These are phyloP conservation scores for Leptatherina wallacei DNA, from an alignment of 2,797 vertebrate genomes.

Conservation along the genomic window DNA sequence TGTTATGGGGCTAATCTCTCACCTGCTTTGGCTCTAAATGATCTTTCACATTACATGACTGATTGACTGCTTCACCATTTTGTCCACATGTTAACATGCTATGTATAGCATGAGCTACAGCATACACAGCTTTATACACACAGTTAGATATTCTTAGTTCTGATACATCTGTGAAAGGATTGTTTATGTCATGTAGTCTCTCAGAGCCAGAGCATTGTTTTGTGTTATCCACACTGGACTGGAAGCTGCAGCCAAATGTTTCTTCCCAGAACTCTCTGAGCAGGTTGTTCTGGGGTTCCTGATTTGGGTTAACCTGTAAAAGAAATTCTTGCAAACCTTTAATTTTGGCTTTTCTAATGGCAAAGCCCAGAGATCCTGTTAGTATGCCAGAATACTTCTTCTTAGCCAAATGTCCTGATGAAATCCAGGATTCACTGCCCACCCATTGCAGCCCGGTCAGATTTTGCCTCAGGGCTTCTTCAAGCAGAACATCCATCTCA, in stretches of 20 bases:
- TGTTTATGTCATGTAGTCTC: slow-evolving; percentile 67
- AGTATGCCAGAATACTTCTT: slow-evolving; percentile 70
- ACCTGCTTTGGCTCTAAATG: slow-evolving; percentile 68
- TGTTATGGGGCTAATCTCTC: background rate
- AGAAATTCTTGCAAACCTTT: slow-evolving; percentile 78
- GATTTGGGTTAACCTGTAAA: slow-evolving; percentile 71
- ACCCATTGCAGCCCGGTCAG: slow-evolving; percentile 83
- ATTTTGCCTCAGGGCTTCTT: slow-evolving; percentile 80
- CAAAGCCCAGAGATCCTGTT: slow-evolving; percentile 80
- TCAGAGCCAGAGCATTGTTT: slow-evolving; percentile 78
- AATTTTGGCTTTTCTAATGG: slow-evolving; percentile 77
- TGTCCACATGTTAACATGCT: slow-evolving; percentile 66
- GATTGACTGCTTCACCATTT: slow-evolving; percentile 27
- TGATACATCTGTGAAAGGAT: slow-evolving; percentile 80
- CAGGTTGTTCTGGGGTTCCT: slow-evolving; percentile 65
- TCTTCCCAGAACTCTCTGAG: slow-evolving; percentile 82
- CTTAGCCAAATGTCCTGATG: slow-evolving; percentile 71
- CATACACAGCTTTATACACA: slow-evolving; percentile 83
- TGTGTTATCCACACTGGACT: slow-evolving; percentile 18
- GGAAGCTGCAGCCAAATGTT: slow-evolving; percentile 77
- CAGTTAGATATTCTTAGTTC: slow-evolving; percentile 82
- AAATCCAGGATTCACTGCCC: slow-evolving; percentile 85
- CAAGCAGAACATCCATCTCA: slow-evolving; percentile 79
- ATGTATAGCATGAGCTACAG: slow-evolving; percentile 76
- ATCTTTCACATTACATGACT: slow-evolving; percentile 51